Evolutionary conservation across 2,797 vertebrate species (phyloP).

Genomic region (Bovichtus diacanthus): DNA sequence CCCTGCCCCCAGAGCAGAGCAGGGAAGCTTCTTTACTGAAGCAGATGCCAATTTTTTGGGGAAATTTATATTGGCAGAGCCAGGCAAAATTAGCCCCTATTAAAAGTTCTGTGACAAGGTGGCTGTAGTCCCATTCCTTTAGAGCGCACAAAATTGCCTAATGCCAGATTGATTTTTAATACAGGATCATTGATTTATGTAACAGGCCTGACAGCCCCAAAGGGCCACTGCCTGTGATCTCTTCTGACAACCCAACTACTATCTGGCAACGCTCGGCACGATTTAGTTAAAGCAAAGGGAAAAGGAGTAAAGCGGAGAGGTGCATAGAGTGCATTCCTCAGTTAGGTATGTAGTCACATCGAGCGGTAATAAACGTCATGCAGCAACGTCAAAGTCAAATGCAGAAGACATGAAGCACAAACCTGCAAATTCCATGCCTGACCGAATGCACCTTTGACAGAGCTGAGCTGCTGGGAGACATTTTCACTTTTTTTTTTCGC

Average conservation of each 20-base stretch:
- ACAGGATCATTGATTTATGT: conserved; percentile 13
- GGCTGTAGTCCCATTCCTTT: background rate
- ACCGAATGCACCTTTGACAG: background rate
- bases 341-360: background rate
- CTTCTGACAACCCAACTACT: background rate
- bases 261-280: background rate
- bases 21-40: background rate
- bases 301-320: background rate
- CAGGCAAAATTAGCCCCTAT: background rate
- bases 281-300: background rate
- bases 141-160: background rate
- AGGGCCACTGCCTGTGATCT: background rate
- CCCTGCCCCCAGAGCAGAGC: background rate
- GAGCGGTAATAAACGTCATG: background rate
- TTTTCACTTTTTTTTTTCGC: background rate
- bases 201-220: background rate
- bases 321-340: background rate
- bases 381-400: background rate
- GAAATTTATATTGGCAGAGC: background rate
- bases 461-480: conserved; percentile 16
- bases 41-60: background rate
- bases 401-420: background rate
- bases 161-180: background rate
- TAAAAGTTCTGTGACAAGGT: background rate
- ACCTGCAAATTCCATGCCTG: background rate